Base-by-base conservation (phyloP, 1,140 invertebrate species). In the Drosophila sp. region DNA sequence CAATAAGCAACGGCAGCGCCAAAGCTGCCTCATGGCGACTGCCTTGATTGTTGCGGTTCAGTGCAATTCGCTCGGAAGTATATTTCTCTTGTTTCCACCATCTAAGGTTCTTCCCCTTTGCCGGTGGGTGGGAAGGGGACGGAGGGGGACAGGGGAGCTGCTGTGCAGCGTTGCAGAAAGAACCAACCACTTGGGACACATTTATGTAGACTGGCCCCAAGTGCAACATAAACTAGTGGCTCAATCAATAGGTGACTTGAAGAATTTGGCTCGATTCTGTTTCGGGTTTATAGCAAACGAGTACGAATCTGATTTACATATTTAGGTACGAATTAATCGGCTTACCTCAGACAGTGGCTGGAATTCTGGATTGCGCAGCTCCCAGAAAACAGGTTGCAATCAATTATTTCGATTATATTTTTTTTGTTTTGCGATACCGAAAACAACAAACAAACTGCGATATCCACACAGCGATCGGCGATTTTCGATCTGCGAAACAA, bases 1-100 rank as follows among this genome's bases (percentile, higher is more conserved):
- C 29, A 4, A 32, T 14, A 4, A 3, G 0, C 36, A 13, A 38
- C n/a, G 2, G n/a, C 36, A 29, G 6, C 21, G 21, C 18, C 21
- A 48, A 13, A 1, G 21, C 46, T 7, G 25, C 16, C 27, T 13
- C 27, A 32, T 53, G 50, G 14, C 34, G 51, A 54, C 25, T 48
- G 72, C 76, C 81, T 70, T 87, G 81, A 81, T 84, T 76, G 81
- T 80, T 87, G 53, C 74, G 81, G 81, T 86, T 84, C 81, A 80
- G 78, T 84, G 78, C 64, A 72, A 67, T 32, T 67, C 43, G 38
- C 63, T 72, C 81, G 77, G 57, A 73, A 83, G 70, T 67, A 46
- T 43, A 40, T 56, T 13, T 62, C 27, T 8, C 53, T 62, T 62
- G 46, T 45, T 45, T 38, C 6, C 25, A 50, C 48, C 48, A n/a